phyloP scores from a whole-genome alignment of 2,797 vertebrate genomes.

The Danio albolineatus region DNA sequence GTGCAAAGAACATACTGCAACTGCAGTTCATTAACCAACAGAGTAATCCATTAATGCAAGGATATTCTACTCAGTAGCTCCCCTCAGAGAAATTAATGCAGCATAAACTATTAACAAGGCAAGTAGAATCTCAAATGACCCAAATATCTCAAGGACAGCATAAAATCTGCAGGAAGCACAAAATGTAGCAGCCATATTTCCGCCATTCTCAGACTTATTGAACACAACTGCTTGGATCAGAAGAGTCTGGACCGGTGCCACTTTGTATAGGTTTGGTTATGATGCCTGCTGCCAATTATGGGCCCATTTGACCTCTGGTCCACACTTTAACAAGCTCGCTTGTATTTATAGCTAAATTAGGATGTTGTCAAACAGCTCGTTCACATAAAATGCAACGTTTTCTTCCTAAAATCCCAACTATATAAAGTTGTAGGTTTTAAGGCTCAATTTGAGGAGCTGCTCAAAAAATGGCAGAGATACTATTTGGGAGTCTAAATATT shows the following conservation, averaged over 20 bases:
- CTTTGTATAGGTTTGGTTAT: conserved; percentile 48
- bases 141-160: conserved; percentile 2
- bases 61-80: not conserved
- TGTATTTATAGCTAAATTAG: conserved; percentile 3
- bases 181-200: not conserved
- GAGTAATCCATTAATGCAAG: not conserved
- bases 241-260: conserved; percentile 16
- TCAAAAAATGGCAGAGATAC: not conserved
- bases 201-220: not conserved
- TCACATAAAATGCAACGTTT: not conserved
- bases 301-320: conserved; percentile 58
- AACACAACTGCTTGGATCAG: conserved; percentile 16
- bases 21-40: conserved; percentile 9
- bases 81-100: conserved; percentile 3
- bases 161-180: not conserved
- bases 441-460: not conserved
- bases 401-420: not conserved
- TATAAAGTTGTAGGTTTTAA: not conserved
- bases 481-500: not conserved
- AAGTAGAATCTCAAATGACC: conserved; percentile 5
- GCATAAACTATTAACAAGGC: not conserved
- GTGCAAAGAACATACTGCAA: not conserved
- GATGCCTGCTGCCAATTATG: conserved; percentile 56
- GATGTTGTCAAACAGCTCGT: not conserved
- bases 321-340: conserved; percentile 64